These are phyloP conservation scores for Ptychoptera contaminata DNA, from an alignment of 2,888 invertebrate genomes.

Conservation along the genomic window DNA sequence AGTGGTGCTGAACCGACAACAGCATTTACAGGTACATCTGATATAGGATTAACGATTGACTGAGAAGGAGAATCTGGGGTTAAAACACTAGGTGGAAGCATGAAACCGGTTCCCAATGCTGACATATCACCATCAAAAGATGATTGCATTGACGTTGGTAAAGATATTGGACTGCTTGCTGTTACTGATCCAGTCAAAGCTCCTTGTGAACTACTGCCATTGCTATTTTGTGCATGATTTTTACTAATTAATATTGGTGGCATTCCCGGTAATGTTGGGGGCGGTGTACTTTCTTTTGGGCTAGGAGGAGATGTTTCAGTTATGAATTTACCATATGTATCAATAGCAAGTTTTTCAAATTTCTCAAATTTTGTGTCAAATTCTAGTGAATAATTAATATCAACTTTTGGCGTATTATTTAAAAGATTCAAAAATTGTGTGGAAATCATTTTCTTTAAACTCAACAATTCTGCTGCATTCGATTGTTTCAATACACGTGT, in stretches of 20 bases:
- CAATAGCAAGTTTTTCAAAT: conserved; percentile 57
- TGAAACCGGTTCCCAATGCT: conserved; percentile 34
- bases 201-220: conserved; percentile 19
- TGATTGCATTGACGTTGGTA: conserved; percentile 53
- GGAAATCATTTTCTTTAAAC: conserved; percentile 63
- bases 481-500: conserved; percentile 67
- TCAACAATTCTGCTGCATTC: conserved; percentile 69
- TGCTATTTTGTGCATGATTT: conserved; percentile 5
- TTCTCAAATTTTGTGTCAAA: conserved; percentile 66
- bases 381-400: conserved; percentile 61
- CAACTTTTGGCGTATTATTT: conserved; percentile 66
- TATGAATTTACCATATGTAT: conserved; percentile 56
- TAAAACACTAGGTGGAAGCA: conserved; percentile 24
- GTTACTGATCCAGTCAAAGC: conserved; percentile 25
- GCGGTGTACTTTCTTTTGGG: conserved; percentile 35
- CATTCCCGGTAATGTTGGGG: conserved; percentile 35
- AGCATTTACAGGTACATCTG: background rate
- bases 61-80: conserved; percentile 32
- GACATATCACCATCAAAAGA: conserved; percentile 63
- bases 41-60: conserved; percentile 1
- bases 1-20: conserved; percentile 15
- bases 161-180: conserved; percentile 51
- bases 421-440: conserved; percentile 63
- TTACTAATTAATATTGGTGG: conserved; percentile 24
- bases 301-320: conserved; percentile 39